Base-by-base conservation (phyloP, 2,113 vertebrate genomes). In the Cinclus cinclus region DNA sequence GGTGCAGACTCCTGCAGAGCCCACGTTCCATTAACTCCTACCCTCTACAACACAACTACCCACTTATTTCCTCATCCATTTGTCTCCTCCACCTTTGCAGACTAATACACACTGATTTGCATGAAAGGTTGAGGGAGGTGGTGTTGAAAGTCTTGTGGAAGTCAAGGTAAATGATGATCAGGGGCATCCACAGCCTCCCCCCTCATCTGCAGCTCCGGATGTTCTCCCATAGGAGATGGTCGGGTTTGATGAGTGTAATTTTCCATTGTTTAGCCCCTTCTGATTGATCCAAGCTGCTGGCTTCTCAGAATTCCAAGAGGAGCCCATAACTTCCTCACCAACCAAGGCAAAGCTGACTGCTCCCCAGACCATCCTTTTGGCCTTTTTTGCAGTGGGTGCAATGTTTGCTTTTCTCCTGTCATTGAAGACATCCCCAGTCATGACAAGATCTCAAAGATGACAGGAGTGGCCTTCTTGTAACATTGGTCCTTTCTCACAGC, bases 351-450 rank as follows among this genome's bases (percentile, higher is more conserved):
- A 70, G 59, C 1, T 65, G 33, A 7, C 49, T 71, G 20, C 31
- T 90, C 15, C 33, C 15, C 35, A 52, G 11, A n/a, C 14, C 59
- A 78, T 28, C 24, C 28, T 35, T 49, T 44, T 49, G 18, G 8
- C 13, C 24, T 35, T 52, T 71, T 76, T 41, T 44, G 41, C 24
- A 46, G 30, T 8, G 10, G 2, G 12, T 70, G 33, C 11, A 15
- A 33, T 3, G 5, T 17, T 49, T 75, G 56, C 10, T 73, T 63
- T 71, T 50, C 33, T 71, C 18, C 14, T 39, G 62, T 42, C 28
- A 6, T 0, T 27, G n/a, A 28, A 19, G n/a, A 25, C 17, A 7
- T 46, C n/a, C 17, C 4, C 4, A 6, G 1, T 35, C 12, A 24
- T 31, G 37, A 41, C 23, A 49, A 6, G 10, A 8, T 37, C 52